Percentiles rank a stretch among this genome's conserved stretches.
Conservation (phyloP, 2,113 vertebrate genomes). For the Hydrolagus affinis region DNA sequence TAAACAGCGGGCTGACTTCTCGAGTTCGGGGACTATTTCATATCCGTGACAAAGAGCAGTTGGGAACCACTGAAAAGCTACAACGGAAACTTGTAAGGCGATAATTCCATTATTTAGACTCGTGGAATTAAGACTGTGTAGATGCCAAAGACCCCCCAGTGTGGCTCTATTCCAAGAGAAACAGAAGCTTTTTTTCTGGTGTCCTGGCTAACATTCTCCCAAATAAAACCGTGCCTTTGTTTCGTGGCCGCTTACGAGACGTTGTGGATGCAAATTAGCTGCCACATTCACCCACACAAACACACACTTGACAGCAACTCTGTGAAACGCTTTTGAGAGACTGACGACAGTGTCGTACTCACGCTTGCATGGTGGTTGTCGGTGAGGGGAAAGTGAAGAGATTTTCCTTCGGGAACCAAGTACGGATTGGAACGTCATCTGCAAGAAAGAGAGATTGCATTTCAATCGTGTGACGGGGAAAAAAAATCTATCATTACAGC, state of each 20-base stretch:
- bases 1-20: background rate
- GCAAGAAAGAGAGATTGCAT: conserved; percentile 34
- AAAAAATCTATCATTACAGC: background rate
- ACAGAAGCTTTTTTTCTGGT: too few relatives aligned
- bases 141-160: too few relatives aligned
- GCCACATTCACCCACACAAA: too few relatives aligned
- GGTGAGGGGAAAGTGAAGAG: conserved; percentile 95
- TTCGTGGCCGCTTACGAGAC: too few relatives aligned
- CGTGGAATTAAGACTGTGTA: background rate
- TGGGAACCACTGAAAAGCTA: background rate
- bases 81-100: background rate
- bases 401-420: conserved; percentile 95
- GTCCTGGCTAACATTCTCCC: too few relatives aligned
- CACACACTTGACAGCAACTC: background rate
- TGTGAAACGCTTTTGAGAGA: background rate
- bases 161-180: too few relatives aligned
- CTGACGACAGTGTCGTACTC: conserved; percentile 52
- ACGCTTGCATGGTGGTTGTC: conserved; percentile 98
- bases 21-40: background rate
- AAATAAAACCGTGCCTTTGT: too few relatives aligned
- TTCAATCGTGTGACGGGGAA: background rate
- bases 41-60: background rate
- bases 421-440: conserved; percentile 77
- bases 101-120: conserved; percentile 17
- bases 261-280: too few relatives aligned